These are phyloP conservation scores for Mnemiopsis leidyi DNA, from an alignment of 37 sponge, comb jelly and placozoan species.

Conservation along the genomic window DNA sequence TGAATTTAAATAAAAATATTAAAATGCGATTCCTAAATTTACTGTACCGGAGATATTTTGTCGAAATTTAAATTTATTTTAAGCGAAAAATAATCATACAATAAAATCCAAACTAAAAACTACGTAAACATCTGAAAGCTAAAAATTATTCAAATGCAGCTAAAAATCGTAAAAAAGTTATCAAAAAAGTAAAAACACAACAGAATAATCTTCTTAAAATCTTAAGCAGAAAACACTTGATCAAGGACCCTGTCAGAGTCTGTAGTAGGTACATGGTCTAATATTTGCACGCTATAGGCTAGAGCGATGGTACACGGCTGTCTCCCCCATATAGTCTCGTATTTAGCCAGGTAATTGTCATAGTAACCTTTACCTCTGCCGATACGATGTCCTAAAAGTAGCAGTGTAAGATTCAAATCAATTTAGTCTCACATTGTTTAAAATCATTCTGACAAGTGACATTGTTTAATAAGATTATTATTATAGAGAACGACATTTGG, in stretches of 20 bases:
- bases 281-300: slow-evolving; percentile 3
- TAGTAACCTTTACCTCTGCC: slow-evolving; percentile 62
- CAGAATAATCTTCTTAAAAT: background rate
- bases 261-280: background rate
- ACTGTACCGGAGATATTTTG: too few species aligned
- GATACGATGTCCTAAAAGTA: slow-evolving; percentile 1
- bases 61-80: too few species aligned
- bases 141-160: too few species aligned
- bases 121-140: too few species aligned
- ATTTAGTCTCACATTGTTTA: background rate
- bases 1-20: too few species aligned
- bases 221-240: background rate
- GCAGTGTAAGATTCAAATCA: background rate
- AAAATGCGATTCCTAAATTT: too few species aligned
- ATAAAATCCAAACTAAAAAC: too few species aligned
- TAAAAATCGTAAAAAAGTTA: background rate
- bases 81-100: too few species aligned
- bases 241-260: background rate
- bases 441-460: background rate
- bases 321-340: background rate
- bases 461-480: background rate
- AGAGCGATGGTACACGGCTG: slow-evolving; percentile 47
- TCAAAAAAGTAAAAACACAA: background rate
- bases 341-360: slow-evolving; percentile 57
- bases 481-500: background rate